Conservation (phyloP, 2,113 vertebrate genomes). For the Chaenocephalus aceratus region DNA sequence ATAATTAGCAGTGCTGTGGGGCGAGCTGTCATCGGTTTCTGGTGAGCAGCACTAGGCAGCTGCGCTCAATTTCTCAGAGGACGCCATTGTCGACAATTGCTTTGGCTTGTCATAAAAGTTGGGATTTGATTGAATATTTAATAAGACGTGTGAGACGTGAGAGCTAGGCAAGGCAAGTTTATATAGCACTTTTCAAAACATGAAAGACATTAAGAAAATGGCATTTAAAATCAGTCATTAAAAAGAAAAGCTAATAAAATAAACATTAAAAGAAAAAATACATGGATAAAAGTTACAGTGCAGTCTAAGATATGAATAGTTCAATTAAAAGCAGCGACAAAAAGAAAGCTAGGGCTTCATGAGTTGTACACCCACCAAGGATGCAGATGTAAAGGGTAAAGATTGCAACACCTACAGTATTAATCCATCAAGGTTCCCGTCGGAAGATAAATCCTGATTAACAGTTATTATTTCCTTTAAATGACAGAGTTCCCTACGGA, state of each 20-base stretch:
- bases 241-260: too few relatives aligned
- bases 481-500: neutral
- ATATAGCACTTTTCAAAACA: too few relatives aligned
- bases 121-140: constrained; percentile 51
- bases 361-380: constrained; percentile 59
- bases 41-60: constrained; percentile 62
- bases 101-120: constrained; percentile 56
- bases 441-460: neutral
- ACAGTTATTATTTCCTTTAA: neutral
- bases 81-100: constrained; percentile 65
- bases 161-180: neutral
- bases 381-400: constrained; percentile 37
- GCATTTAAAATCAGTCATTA: too few relatives aligned
- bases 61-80: constrained; percentile 64
- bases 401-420: constrained; percentile 31
- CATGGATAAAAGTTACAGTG: too few relatives aligned
- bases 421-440: constrained; percentile 4
- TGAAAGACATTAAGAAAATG: too few relatives aligned
- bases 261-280: too few relatives aligned
- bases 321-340: too few relatives aligned
- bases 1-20: constrained; percentile 86
- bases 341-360: constrained; percentile 15
- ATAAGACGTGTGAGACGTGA: neutral
- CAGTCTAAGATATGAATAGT: too few relatives aligned
- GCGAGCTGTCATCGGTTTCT: constrained; percentile 77